Base-by-base conservation (phyloP, 1,140 invertebrate genomes). In the Periplaneta americana region DNA sequence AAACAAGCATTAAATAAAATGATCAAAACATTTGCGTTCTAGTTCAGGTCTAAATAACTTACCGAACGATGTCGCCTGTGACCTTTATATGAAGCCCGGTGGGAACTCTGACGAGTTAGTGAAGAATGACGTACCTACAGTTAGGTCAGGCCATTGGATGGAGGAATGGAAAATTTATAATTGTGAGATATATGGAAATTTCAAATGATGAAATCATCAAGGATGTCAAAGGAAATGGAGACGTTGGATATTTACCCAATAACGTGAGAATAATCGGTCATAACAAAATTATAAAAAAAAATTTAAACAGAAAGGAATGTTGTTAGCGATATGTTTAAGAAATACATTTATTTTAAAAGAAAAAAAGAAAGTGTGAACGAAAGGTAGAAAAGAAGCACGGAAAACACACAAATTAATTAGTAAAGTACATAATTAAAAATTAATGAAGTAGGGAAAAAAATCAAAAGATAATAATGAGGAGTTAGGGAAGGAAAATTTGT, bases 21-120 rank as follows among this genome's bases (percentile, higher is more conserved):
- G 13, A 31, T 28, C 1, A 28, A 75, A 13, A 75, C 13, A 75
- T 17, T 75, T 13, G 13, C 8, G 17, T 22, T 1, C 5, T 75
- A 15, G 13, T 32, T 75, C n/a, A 28, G 13, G 33, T 18, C 33
- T 28, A 28, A 75, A 1, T 28, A 35, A 93, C 93, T 94, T 92
- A 94, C 93, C 89, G 93, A 94, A 89, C 91, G 91, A 89, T 94
- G 92, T 84, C 93, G 92, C 89, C 93, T 91, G 88, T 93, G 93
- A 86, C 92, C 91, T 91, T 93, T 93, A 89, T 90, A 91, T 85
- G 90, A 90, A 84, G 91, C 90, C 87, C 90, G 89, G 87, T 91
- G 88, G 87, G 88, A 89, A 88, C 87, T 90, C 87, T 93, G 92
- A 87, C 93, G 91, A 87, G 93, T 93, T 88, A 94, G 89, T 87